Conservation (phyloP, 1,140 invertebrate species). For the Cherax quadricarinatus region DNA sequence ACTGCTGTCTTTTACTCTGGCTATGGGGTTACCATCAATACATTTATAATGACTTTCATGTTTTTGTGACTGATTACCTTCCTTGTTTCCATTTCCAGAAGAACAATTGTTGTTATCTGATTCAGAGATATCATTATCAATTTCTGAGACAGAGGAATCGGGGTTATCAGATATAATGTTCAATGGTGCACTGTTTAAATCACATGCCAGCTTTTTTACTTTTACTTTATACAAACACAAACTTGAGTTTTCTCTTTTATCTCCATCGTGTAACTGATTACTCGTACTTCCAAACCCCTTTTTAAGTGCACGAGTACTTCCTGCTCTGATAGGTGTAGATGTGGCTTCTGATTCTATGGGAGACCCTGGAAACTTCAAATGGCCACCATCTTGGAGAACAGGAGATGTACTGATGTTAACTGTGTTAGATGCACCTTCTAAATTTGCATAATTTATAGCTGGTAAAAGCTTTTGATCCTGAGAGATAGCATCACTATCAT, state of each 20-base stretch:
- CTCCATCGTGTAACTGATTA: not conserved
- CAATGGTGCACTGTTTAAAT: not conserved
- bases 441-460: not conserved
- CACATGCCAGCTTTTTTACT: not conserved
- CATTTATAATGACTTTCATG: not conserved
- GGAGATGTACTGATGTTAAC: constrained; percentile 30
- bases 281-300: not conserved
- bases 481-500: not conserved
- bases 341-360: constrained; percentile 22
- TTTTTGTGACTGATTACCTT: not conserved
- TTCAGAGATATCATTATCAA: constrained; percentile 30
- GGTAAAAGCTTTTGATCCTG: not conserved
- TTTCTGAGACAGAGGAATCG: not conserved
- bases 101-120: constrained; percentile 44
- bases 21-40: not conserved
- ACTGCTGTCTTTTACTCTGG: constrained; percentile 5
- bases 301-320: not conserved
- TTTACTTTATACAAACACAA: not conserved
- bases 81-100: constrained; percentile 39
- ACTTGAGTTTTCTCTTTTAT: constrained; percentile 19
- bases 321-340: constrained; percentile 38
- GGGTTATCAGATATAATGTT: not conserved
- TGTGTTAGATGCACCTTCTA: not conserved
- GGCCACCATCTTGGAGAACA: constrained; percentile 26
- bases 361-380: not conserved